These are phyloP conservation scores for Bugulina stolonifera DNA, from an alignment of 2,888 invertebrate genomes.

Conservation along the genomic window DNA sequence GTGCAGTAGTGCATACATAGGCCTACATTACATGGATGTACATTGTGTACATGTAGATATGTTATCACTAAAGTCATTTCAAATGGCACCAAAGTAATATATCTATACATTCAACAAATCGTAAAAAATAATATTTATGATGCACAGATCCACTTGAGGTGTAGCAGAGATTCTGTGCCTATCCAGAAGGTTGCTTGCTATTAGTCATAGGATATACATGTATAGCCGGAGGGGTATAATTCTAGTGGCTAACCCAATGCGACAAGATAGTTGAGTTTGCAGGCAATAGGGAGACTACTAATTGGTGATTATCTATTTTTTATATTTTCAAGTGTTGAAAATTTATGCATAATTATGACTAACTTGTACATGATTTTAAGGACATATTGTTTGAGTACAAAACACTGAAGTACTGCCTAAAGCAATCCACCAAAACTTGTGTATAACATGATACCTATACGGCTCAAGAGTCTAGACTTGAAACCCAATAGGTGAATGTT, in stretches of 20 bases:
- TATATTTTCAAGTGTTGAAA: slow-evolving; percentile 13
- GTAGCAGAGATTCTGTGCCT: too few relatives aligned
- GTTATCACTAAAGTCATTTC: too few relatives aligned
- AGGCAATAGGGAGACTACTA: neutral
- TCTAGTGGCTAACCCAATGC: slow-evolving; percentile 13
- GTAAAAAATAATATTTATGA: too few relatives aligned
- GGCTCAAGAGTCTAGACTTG: slow-evolving; percentile 22
- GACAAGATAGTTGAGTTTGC: neutral
- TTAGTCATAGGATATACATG: too few relatives aligned
- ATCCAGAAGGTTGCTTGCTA: too few relatives aligned
- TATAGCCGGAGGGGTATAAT: neutral
- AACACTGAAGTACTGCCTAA: neutral
- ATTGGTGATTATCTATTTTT: slow-evolving; percentile 20
- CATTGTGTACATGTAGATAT: too few relatives aligned
- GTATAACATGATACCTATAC: neutral
- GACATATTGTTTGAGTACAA: neutral
- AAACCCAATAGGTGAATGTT: neutral
- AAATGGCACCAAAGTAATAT: too few relatives aligned
- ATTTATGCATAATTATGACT: slow-evolving; percentile 4
- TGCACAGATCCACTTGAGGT: too few relatives aligned
- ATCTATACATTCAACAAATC: too few relatives aligned
- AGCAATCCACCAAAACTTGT: neutral
- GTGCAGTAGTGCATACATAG: too few relatives aligned
- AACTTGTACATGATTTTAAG: neutral
- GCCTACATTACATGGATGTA: too few relatives aligned